Percentiles rank a stretch among this genome's conserved stretches.
These are phyloP conservation scores for Dicyrtomina minuta DNA, from an alignment of 2,888 invertebrate species.

Conservation along the genomic window DNA sequence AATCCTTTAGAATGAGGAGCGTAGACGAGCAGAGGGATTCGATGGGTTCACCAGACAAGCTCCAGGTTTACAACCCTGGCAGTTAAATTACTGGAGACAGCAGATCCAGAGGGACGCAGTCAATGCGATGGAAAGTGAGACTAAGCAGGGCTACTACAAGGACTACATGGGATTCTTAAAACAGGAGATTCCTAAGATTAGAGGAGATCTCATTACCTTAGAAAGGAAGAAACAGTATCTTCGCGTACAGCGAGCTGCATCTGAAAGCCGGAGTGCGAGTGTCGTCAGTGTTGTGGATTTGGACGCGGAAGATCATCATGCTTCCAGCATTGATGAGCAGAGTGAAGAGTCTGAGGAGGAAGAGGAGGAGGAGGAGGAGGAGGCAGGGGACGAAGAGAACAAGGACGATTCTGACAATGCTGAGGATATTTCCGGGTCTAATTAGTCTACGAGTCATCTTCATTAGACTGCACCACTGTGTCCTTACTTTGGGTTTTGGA, in stretches of 20 bases:
- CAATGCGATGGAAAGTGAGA: neutral
- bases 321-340: conserved; percentile 15
- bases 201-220: conserved; percentile 36
- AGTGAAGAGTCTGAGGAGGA: conserved; percentile 20
- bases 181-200: conserved; percentile 44
- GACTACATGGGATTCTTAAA: conserved; percentile 44
- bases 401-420: neutral
- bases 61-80: conserved; percentile 31
- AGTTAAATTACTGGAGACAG: conserved; percentile 30
- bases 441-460: too few relatives aligned
- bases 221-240: conserved; percentile 40
- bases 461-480: too few relatives aligned
- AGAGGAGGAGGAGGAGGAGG: conserved; percentile 25
- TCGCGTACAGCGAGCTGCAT: conserved; percentile 27
- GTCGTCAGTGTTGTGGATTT: conserved; percentile 24
- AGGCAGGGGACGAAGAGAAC: conserved; percentile 21
- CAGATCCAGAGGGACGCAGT: conserved; percentile 4
- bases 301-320: conserved; percentile 25
- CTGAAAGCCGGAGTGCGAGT: conserved; percentile 27
- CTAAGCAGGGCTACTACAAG: conserved; percentile 40
- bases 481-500: too few relatives aligned
- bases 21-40: conserved; percentile 19
- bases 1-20: conserved; percentile 26
- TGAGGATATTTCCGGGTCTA: neutral
- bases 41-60: neutral